These are phyloP conservation scores for Dicaeum eximium DNA, from an alignment of 2,113 vertebrate species.

Conservation along the genomic window DNA sequence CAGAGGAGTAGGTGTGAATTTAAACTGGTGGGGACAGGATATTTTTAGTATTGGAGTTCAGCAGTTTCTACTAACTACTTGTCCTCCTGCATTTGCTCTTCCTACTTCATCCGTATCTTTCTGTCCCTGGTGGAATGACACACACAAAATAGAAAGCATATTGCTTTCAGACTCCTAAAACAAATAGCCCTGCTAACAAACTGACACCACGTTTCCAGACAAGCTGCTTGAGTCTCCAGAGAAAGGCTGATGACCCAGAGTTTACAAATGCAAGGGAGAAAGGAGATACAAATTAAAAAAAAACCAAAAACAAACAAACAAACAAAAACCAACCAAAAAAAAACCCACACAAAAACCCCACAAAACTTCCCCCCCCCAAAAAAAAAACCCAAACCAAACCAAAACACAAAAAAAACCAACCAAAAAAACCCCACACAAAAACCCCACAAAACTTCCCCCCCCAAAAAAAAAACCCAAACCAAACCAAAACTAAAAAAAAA, in stretches of 20 bases:
- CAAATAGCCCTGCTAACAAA: background rate
- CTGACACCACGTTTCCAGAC: background rate
- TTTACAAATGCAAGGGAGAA: background rate
- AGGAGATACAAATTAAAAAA: background rate
- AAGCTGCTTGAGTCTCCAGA: background rate
- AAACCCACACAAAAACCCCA: too few species aligned
- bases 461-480: too few species aligned
- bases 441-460: too few species aligned
- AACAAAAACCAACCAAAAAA: background rate
- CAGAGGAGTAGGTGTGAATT: background rate
- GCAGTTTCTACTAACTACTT: background rate
- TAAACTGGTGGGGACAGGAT: background rate
- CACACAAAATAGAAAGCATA: background rate
- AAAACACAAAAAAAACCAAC: too few species aligned
- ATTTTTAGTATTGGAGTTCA: background rate
- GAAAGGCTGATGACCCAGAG: background rate
- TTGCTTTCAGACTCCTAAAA: background rate
- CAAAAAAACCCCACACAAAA: too few species aligned
- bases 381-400: too few species aligned
- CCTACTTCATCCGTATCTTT: background rate
- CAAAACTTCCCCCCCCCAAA: too few species aligned
- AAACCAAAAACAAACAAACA: background rate
- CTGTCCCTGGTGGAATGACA: background rate
- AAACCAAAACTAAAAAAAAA: background rate
- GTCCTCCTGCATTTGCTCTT: background rate